A percentile compares a stretch with the other conserved stretches of the same genome.
Evolutionary conservation across 2,888 invertebrate genomes (phyloP).

Genomic region (Heteropelma amictum): DNA sequence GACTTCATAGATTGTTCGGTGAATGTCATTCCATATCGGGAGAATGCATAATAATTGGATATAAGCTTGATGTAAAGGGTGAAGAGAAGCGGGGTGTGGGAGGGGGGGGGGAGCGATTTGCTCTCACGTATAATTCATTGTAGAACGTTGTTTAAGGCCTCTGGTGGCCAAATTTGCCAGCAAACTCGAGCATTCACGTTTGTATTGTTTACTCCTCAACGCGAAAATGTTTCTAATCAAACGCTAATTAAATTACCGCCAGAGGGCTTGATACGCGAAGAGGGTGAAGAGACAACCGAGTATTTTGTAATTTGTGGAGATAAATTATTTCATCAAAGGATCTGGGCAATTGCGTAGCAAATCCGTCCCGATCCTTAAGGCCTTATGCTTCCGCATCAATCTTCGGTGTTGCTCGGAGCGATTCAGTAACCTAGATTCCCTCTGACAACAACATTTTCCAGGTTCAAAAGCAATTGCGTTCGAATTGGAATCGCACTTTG

Average conservation of each 20-base stretch:
- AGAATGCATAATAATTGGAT: conserved; percentile 23
- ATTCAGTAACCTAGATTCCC: too few species aligned
- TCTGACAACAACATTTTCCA: too few species aligned
- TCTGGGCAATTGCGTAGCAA: conserved; percentile 32
- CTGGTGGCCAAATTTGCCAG: not conserved
- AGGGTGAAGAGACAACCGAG: not conserved
- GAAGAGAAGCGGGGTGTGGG: not conserved
- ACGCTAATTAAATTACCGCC: conserved; percentile 34
- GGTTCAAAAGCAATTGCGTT: too few species aligned
- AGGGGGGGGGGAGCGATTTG: not conserved
- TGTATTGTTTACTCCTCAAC: not conserved
- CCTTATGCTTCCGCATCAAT: too few species aligned
- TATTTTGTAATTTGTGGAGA: conserved; percentile 30
- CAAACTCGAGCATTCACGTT: not conserved
- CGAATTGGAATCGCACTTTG: too few species aligned
- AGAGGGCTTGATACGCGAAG: not conserved
- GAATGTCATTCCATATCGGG: not conserved
- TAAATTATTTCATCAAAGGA: conserved; percentile 40
- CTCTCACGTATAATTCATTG: conserved; percentile 1
- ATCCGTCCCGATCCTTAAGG: conserved; percentile 33
- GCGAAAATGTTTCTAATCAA: conserved; percentile 19
- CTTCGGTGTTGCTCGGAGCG: too few species aligned
- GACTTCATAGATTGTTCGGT: not conserved
- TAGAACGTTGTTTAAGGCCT: not conserved
- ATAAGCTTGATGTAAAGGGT: not conserved